Evolutionary conservation across 64 coral and sea anemone genomes (phyloP).

Genomic region (Montipora sp.): DNA sequence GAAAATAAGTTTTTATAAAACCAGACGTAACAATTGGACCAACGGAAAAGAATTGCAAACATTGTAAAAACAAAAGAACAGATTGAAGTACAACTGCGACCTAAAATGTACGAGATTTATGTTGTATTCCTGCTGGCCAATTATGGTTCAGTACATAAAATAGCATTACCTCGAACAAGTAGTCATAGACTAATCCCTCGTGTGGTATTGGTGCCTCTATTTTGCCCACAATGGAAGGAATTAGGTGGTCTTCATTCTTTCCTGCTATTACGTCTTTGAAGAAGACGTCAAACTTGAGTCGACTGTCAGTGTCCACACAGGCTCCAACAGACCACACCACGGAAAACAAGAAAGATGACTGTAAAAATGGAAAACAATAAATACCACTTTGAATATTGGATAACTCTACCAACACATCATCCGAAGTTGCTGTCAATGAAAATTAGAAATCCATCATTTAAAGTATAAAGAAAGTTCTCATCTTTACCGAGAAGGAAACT

Average conservation of each 20-base stretch:
- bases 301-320: constrained; percentile 97
- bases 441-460: too few species aligned
- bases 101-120: too few species aligned
- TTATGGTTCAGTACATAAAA: not conserved
- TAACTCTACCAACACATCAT: too few species aligned
- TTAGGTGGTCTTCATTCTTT: constrained; percentile 76
- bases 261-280: constrained; percentile 86
- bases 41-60: too few species aligned
- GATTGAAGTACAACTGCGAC: too few species aligned
- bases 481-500: too few species aligned
- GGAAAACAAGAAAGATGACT: constrained; percentile 95
- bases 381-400: not conserved
- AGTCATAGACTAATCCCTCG: constrained; percentile 98
- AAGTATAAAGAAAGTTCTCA: too few species aligned
- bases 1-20: too few species aligned
- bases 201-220: constrained; percentile 88
- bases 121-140: too few species aligned
- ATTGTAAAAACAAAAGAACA: too few species aligned
- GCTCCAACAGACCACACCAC: constrained; percentile 98
- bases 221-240: constrained; percentile 89
- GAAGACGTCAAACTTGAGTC: constrained; percentile 90
- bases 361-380: constrained; percentile 3
- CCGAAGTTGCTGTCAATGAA: too few species aligned
- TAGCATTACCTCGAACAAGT: constrained; percentile 89
- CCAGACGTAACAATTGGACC: too few species aligned